Evolutionary conservation across 2,888 invertebrate genomes (phyloP), one percentile per base, ranked within the genome.

Genomic region (Trichogramma evanescens): DNA sequence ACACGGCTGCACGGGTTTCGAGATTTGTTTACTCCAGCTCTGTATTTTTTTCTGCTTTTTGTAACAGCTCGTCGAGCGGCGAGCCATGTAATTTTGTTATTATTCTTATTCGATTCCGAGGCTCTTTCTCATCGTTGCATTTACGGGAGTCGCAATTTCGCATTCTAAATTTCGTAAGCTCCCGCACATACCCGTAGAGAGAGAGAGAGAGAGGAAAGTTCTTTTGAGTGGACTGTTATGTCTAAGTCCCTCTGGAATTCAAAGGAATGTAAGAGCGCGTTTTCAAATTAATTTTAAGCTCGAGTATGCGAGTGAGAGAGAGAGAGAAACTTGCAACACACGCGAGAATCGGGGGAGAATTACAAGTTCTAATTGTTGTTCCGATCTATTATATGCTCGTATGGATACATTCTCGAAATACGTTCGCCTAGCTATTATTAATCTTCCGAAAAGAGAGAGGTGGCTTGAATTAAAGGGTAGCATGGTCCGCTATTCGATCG

Each of bases 331-430:
- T 26, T 40, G n/a, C 6, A 6, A 7, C 43, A 10, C 42, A 5
- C 42, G 7, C 5, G 10, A 39, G 42, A 10, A 6, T 40, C 6
- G 43, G 6, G 13, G 10, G 42, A 59, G 57, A 63, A 44, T 45
- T 54, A 60, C 48, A 58, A 63, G 26, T 55, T 63, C 52, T 63
- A 63, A 63, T 60, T 63, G 57, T 63, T 58, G 55, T 52, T 48
- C 9, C 52, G 54, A 57, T 60, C 40, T 54, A 63, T 60, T 60
- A 57, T 63, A 56, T 60, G 26, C 26, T 26, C 26, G 55, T 51
- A 52, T 42, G 46, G n/a, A 26, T 54, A 49, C 54, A 57, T 60
- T 57, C 52, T 38, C n/a, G 3, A n/a, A n/a, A 52, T 39, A 41
- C 9, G 40, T 48, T 41, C 5, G 10, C 6, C 13, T 40, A 45